Evolutionary conservation across 1,140 invertebrate genomes (phyloP).

Genomic region (Propsilocerus akamusi): DNA sequence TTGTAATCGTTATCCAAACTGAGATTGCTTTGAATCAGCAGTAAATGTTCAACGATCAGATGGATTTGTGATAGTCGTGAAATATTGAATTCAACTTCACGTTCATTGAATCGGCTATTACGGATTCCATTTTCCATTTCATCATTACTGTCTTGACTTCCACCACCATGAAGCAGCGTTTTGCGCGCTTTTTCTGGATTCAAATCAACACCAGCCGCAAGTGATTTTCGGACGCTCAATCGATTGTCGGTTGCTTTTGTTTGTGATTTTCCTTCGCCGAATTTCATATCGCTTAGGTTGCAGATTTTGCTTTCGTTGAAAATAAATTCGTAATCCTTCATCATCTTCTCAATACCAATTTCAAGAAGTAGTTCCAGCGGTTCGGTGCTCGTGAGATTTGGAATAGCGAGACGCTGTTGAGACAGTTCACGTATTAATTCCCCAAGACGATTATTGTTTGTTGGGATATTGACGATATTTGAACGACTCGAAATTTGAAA

Average conservation of each 20-base stretch:
- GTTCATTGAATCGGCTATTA: conserved; percentile 19
- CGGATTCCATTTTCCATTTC: conserved; percentile 14
- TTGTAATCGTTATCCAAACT: conserved; percentile 18
- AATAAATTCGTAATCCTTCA: conserved; percentile 22
- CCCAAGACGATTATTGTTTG: conserved; percentile 20
- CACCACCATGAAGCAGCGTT: conserved; percentile 14
- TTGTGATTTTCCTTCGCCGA: background rate
- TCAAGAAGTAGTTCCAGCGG: conserved; percentile 21
- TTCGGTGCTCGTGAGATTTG: conserved; percentile 18
- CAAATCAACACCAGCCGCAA: conserved; percentile 12
- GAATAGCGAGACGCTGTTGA: conserved; percentile 19
- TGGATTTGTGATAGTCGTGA: conserved; percentile 19
- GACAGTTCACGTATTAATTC: conserved; percentile 20
- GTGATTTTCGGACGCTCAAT: conserved; percentile 19
- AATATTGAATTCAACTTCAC: conserved; percentile 12
- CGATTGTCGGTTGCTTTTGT: conserved; percentile 5
- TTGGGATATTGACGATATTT: conserved; percentile 22
- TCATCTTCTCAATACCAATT: conserved; percentile 21
- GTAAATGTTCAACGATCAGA: conserved; percentile 18
- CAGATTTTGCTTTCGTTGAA: conserved; percentile 21
- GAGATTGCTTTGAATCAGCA: conserved; percentile 21
- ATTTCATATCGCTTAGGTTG: conserved; percentile 13
- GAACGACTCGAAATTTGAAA: conserved; percentile 20
- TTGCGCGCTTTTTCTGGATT: conserved; percentile 11
- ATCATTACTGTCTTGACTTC: conserved; percentile 8